phyloP scores from a whole-genome alignment of 2,797 vertebrate genomes.

The Myotis myotis region DNA sequence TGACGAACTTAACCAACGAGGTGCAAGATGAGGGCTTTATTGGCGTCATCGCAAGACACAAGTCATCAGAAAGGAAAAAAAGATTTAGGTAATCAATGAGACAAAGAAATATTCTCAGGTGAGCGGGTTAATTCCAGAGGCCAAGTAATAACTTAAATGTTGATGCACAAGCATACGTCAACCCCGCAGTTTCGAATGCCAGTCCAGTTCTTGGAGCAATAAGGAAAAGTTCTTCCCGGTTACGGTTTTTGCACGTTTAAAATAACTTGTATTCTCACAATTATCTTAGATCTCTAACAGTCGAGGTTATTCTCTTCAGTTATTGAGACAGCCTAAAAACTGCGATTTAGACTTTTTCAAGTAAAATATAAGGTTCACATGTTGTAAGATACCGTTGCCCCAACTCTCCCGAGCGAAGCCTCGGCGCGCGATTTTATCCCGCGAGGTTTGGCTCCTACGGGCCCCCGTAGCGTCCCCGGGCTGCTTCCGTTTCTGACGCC shows the following conservation, averaged over 20 bases:
- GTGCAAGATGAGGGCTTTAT: not conserved
- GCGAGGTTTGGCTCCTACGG: not conserved
- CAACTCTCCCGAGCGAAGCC: accelerated
- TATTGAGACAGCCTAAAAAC: not conserved
- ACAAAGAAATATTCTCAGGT: not conserved
- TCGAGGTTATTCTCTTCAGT: not conserved
- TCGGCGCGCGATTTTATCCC: accelerated
- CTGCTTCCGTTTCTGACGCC: constrained; percentile 36
- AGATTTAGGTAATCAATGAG: not conserved
- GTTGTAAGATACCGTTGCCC: accelerated
- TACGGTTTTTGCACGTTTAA: not conserved
- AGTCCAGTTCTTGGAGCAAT: not conserved
- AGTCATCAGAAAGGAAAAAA: not conserved
- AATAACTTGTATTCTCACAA: not conserved
- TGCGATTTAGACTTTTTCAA: not conserved
- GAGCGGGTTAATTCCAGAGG: not conserved
- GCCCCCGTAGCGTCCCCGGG: not conserved
- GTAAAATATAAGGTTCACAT: not conserved
- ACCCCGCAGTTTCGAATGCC: not conserved
- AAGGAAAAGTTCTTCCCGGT: not conserved
- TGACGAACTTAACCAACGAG: not conserved
- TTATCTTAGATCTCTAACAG: not conserved
- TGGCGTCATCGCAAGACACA: not conserved
- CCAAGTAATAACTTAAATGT: not conserved
- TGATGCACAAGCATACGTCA: not conserved